Conservation (phyloP, 2,113 vertebrate genomes). For the Vidua macroura region DNA sequence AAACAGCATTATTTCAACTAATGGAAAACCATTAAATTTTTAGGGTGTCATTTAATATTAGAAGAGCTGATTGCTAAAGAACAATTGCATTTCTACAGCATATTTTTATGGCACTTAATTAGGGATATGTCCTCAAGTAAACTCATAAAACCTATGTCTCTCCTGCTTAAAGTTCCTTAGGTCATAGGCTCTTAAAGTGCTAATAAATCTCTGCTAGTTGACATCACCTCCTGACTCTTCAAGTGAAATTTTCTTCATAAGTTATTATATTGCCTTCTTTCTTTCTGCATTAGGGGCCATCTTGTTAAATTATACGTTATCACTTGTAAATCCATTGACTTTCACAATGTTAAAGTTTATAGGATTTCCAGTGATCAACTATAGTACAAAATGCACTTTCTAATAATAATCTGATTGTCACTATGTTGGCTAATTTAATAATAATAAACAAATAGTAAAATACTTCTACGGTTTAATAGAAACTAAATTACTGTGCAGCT, state of each 20-base stretch:
- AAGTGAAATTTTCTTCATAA: not conserved
- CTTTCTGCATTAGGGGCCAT: not conserved
- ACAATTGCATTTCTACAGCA: slow-evolving; percentile 3
- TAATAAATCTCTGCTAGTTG: slow-evolving; percentile 16
- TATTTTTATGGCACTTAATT: slow-evolving; percentile 44
- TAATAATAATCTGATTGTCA: not conserved
- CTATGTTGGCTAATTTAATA: not conserved
- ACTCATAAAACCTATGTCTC: not conserved
- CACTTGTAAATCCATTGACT: not conserved
- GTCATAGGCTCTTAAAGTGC: slow-evolving; percentile 6
- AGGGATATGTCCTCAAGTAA: slow-evolving; percentile 44
- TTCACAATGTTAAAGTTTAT: not conserved
- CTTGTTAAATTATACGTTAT: not conserved
- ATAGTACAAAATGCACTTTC: not conserved
- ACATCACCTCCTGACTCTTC: not conserved
- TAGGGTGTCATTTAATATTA: slow-evolving; percentile 22
- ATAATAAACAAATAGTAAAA: not conserved
- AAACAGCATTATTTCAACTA: slow-evolving; percentile 49
- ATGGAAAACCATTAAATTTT: slow-evolving; percentile 53
- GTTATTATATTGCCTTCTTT: not conserved
- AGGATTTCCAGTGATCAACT: not conserved
- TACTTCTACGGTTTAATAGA: not conserved
- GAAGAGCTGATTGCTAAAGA: not conserved
- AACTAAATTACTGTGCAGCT: not conserved
- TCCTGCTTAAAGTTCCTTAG: not conserved